phyloP scores from a whole-genome alignment of 1,140 invertebrate species.

The Drosophila tani region DNA sequence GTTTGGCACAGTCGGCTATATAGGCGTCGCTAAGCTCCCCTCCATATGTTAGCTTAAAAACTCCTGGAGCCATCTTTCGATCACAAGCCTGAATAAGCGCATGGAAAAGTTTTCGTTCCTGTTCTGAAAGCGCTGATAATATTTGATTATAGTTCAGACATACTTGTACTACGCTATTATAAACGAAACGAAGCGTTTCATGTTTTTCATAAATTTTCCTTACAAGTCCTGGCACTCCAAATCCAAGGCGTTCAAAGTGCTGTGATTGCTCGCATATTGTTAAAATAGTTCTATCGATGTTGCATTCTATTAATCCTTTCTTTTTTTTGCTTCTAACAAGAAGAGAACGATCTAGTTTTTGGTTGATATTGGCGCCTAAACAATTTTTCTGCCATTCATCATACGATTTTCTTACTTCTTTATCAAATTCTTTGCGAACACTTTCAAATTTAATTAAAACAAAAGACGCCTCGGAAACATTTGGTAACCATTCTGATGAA shows the following conservation, averaged over 20 bases:
- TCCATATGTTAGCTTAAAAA: slow-evolving; percentile 92
- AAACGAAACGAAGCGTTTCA: slow-evolving; percentile 88
- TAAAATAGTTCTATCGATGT: slow-evolving; percentile 88
- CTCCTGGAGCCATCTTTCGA: slow-evolving; percentile 91
- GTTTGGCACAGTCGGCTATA: slow-evolving; percentile 90
- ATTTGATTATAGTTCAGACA: slow-evolving; percentile 93
- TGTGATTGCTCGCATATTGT: slow-evolving; percentile 72
- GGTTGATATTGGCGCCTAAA: slow-evolving; percentile 87
- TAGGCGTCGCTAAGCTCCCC: slow-evolving; percentile 89
- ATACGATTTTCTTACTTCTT: slow-evolving; percentile 76
- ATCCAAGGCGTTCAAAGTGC: slow-evolving; percentile 86
- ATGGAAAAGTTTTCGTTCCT: slow-evolving; percentile 87
- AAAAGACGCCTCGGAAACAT: slow-evolving; percentile 44
- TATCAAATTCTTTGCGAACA: slow-evolving; percentile 53
- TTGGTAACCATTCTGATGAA: slow-evolving; percentile 67
- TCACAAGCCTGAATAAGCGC: slow-evolving; percentile 87
- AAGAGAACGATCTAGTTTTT: slow-evolving; percentile 89
- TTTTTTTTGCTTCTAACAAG: slow-evolving; percentile 89
- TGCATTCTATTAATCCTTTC: slow-evolving; percentile 90
- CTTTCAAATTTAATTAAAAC: slow-evolving; percentile 51
- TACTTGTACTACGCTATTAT: slow-evolving; percentile 91
- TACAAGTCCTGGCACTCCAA: slow-evolving; percentile 86
- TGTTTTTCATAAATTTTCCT: slow-evolving; percentile 87
- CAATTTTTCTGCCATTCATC: slow-evolving; percentile 87
- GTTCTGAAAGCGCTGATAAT: slow-evolving; percentile 87